Percentiles rank a stretch among this genome's conserved stretches.
Conservation (phyloP, 2,888 invertebrate species). For the Spicauda simplicius region DNA sequence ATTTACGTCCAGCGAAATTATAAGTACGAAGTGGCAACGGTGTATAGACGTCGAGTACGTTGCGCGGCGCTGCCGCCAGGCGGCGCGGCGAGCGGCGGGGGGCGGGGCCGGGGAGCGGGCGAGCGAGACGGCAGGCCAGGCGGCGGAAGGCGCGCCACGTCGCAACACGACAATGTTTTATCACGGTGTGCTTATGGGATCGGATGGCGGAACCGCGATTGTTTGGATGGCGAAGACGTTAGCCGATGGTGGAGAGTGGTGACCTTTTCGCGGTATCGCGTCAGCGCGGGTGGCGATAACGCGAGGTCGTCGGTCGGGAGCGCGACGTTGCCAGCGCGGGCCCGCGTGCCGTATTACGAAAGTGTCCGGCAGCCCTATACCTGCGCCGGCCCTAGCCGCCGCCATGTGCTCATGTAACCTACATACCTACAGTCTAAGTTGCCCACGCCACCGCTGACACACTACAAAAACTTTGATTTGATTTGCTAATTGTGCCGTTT, state of each 20-base stretch:
- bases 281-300: slow-evolving; percentile 76
- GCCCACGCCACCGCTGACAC: slow-evolving; percentile 18
- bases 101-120: slow-evolving; percentile 68
- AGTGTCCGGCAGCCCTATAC: slow-evolving; percentile 48
- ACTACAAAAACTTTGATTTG: slow-evolving; percentile 28
- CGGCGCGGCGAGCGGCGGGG: slow-evolving; percentile 71
- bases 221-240: slow-evolving; percentile 74
- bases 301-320: slow-evolving; percentile 78
- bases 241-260: slow-evolving; percentile 69
- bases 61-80: slow-evolving; percentile 75
- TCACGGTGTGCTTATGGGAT: slow-evolving; percentile 69
- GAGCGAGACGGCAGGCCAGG: slow-evolving; percentile 61
- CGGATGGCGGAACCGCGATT: slow-evolving; percentile 70
- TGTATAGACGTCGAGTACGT: slow-evolving; percentile 73
- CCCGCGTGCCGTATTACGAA: slow-evolving; percentile 48
- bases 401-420: slow-evolving; percentile 51
- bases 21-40: slow-evolving; percentile 85
- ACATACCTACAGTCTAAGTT: slow-evolving; percentile 33
- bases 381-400: slow-evolving; percentile 50
- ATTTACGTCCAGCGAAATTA: slow-evolving; percentile 85
- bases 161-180: slow-evolving; percentile 55
- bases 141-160: slow-evolving; percentile 46
- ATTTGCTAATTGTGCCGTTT: slow-evolving; percentile 24
- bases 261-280: slow-evolving; percentile 78
- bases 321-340: slow-evolving; percentile 78